Conservation (phyloP, 2,113 vertebrate species). For the Beaufortia kweichowensis region DNA sequence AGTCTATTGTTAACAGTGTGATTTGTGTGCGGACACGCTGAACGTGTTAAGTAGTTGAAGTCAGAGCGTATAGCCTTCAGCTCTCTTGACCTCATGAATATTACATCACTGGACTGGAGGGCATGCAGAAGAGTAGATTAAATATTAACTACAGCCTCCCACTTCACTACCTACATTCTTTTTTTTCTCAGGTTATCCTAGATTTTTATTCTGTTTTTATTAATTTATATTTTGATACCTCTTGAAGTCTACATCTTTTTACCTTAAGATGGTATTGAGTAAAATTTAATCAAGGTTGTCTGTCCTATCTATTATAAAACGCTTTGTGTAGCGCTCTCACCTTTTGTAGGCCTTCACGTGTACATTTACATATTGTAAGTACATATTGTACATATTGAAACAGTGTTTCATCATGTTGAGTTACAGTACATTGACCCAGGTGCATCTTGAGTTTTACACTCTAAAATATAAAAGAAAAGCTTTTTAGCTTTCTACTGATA, state of each 20-base stretch:
- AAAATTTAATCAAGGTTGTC: not conserved
- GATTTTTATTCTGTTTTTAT: not conserved
- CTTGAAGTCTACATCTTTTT: not conserved
- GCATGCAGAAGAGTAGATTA: constrained; percentile 59
- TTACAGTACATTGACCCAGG: not conserved
- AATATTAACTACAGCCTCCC: constrained; percentile 66
- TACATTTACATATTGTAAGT: not conserved
- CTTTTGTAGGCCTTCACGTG: not conserved
- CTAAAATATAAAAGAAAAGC: not conserved
- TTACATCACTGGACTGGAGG: constrained; percentile 58
- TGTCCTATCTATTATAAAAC: constrained; percentile 14
- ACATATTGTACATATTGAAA: no score
- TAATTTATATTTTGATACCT: not conserved
- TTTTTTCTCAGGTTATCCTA: not conserved
- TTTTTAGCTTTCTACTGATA: no score
- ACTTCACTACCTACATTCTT: constrained; percentile 30
- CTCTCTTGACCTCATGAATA: constrained; percentile 66
- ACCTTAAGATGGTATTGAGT: not conserved
- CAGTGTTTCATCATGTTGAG: no score
- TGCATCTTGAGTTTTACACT: no score
- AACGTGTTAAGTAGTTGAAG: constrained; percentile 49
- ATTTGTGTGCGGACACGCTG: not conserved
- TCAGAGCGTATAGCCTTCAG: constrained; percentile 45
- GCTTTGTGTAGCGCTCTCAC: not conserved
- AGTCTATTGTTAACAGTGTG: not conserved